Conservation (phyloP, 2,113 vertebrate species). For the Prolemur simus region DNA sequence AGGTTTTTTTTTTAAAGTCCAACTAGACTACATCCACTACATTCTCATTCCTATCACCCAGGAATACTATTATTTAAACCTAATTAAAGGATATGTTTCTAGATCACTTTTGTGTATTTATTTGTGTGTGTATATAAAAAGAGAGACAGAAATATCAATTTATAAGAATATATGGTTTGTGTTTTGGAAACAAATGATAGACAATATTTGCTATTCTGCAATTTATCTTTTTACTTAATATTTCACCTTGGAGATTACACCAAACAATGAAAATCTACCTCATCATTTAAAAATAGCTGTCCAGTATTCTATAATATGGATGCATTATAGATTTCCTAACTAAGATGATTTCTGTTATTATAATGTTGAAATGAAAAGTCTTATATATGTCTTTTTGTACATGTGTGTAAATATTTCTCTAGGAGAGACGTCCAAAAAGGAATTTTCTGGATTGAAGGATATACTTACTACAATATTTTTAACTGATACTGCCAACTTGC, state of each 20-base stretch:
- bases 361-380: background rate
- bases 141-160: background rate
- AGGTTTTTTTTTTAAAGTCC: background rate
- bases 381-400: background rate
- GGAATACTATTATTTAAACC: conserved; percentile 21
- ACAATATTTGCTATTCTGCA: background rate
- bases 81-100: background rate
- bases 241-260: background rate
- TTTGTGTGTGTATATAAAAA: background rate
- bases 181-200: background rate
- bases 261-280: background rate
- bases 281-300: background rate
- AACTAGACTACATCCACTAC: background rate
- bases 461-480: background rate
- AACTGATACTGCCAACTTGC: background rate
- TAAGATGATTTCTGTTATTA: background rate
- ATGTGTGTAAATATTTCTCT: background rate
- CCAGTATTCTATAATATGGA: background rate
- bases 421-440: background rate
- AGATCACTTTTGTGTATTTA: background rate
- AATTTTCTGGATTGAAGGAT: background rate
- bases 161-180: background rate
- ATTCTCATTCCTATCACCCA: background rate
- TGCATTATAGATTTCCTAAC: background rate
- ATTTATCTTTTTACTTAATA: background rate